phyloP scores from a whole-genome alignment of 1,140 invertebrate genomes.

The Aphis gossypii region DNA sequence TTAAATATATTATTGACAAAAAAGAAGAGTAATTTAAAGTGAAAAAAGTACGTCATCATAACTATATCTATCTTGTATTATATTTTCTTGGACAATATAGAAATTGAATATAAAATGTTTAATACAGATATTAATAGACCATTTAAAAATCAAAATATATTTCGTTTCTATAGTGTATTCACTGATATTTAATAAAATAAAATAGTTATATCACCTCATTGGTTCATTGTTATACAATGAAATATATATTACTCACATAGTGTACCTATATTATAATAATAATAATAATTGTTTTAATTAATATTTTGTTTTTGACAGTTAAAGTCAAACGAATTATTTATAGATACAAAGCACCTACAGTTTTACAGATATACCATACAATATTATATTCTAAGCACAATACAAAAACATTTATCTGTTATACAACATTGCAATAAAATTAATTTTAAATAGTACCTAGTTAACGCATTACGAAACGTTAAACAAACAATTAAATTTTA shows the following conservation, averaged over 20 bases:
- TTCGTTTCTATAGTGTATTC: neutral
- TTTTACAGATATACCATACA: neutral
- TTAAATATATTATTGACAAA: neutral
- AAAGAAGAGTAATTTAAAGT: neutral
- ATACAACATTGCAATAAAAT: neutral
- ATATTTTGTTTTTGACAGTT: neutral
- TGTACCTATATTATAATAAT: neutral
- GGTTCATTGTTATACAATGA: neutral
- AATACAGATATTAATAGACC: neutral
- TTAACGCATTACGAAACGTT: neutral
- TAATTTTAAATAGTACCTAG: neutral
- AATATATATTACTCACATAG: neutral
- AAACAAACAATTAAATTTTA: constrained; percentile 13
- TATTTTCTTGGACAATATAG: neutral
- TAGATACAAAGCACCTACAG: neutral
- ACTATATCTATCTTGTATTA: neutral
- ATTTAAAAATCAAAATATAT: neutral
- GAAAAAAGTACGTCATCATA: neutral
- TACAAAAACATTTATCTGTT: neutral
- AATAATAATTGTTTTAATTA: neutral
- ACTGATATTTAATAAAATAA: neutral
- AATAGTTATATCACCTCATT: neutral
- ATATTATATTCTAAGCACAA: neutral
- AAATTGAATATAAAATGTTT: too few species aligned
- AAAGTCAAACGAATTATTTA: neutral